A percentile compares a stretch with the other conserved stretches of the same genome.
Evolutionary conservation across 1,140 invertebrate genomes (phyloP).

Genomic region (Saccostrea echinata): DNA sequence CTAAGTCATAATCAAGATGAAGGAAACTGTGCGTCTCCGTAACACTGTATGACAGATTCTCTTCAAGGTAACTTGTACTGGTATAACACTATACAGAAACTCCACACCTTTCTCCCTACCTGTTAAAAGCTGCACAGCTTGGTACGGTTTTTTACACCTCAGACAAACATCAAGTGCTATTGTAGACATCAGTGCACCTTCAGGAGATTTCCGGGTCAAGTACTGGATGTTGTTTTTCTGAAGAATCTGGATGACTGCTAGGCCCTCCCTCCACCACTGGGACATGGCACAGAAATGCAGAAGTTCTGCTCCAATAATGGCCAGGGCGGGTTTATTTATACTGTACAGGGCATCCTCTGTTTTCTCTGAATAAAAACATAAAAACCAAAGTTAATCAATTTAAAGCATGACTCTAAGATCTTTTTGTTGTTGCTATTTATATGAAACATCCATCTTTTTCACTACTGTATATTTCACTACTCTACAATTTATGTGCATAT

Average conservation of each 20-base stretch:
- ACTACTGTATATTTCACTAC: no score
- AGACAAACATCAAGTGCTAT: constrained; percentile 13
- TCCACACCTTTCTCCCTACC: background rate
- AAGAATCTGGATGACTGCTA: background rate
- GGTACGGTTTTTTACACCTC: background rate
- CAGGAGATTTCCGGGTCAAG: background rate
- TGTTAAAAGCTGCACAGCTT: background rate
- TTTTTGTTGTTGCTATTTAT: no score
- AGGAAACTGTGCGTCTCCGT: no score
- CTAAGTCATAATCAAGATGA: no score
- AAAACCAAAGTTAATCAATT: background rate
- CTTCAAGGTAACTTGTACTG: no score
- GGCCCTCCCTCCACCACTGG: constrained; percentile 14
- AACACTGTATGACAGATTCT: no score
- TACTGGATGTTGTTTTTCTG: background rate
- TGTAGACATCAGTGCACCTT: background rate
- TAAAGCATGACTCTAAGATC: no score
- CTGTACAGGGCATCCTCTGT: background rate
- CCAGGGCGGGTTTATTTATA: background rate
- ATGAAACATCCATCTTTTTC: no score
- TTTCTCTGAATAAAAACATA: background rate
- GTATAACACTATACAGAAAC: no score
- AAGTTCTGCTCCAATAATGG: background rate
- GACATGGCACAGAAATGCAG: constrained; percentile 5
- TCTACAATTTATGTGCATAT: no score